phyloP scores from a whole-genome alignment of 2,888 invertebrate species.

The Trichogramma evanescens region DNA sequence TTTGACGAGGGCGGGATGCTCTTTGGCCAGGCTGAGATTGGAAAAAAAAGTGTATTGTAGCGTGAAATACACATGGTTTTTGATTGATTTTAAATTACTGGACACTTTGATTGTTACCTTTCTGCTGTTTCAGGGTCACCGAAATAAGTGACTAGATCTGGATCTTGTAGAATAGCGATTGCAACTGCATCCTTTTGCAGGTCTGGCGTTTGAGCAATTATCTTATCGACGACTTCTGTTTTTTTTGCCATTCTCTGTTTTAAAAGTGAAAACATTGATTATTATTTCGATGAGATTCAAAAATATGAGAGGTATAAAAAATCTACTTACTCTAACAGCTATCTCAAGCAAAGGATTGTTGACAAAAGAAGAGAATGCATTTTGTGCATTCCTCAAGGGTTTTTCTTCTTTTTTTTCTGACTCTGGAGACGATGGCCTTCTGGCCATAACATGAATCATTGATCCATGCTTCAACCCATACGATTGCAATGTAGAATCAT shows the following conservation, averaged over 20 bases:
- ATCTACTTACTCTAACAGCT: constrained; percentile 10
- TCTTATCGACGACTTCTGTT: constrained; percentile 57
- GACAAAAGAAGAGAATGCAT: constrained; percentile 57
- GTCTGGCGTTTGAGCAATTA: constrained; percentile 64
- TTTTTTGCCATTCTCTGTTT: constrained; percentile 40
- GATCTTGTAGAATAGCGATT: constrained; percentile 68
- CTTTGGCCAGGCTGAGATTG: constrained; percentile 54
- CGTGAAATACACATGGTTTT: not conserved
- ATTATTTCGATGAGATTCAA: not conserved
- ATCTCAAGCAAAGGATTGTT: constrained; percentile 51
- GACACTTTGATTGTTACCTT: constrained; percentile 36
- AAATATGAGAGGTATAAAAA: not conserved
- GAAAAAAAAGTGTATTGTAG: not conserved
- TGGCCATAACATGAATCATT: constrained; percentile 53
- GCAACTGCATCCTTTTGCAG: constrained; percentile 66
- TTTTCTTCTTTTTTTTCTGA: constrained; percentile 58
- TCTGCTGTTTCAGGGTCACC: constrained; percentile 62
- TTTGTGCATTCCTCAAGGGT: constrained; percentile 45
- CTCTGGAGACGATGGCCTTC: constrained; percentile 35
- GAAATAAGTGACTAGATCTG: constrained; percentile 66
- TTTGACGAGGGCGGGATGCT: constrained; percentile 64
- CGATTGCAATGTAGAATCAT: constrained; percentile 56
- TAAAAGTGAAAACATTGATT: not conserved
- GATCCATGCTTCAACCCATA: constrained; percentile 56
- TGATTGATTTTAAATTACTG: not conserved